Evolutionary conservation across 2,888 invertebrate species (phyloP).

Genomic region (Drosophila flavopinicola): DNA sequence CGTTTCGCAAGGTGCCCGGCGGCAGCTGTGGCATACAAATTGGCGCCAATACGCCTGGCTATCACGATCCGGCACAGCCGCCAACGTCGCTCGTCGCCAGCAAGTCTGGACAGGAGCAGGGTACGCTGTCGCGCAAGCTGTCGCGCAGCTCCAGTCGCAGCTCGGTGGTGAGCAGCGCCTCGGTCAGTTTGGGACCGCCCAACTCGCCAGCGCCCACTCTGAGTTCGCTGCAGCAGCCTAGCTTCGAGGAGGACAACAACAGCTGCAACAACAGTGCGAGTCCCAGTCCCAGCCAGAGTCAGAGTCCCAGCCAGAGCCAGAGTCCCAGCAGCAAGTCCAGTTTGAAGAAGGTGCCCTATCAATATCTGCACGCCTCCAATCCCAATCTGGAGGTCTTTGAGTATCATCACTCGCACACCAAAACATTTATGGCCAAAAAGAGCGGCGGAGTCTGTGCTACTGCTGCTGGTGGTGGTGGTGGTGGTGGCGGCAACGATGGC

Average conservation of each 20-base stretch:
- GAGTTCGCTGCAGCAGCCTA: slow-evolving; percentile 63
- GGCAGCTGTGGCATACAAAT: slow-evolving; percentile 85
- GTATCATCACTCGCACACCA: slow-evolving; percentile 80
- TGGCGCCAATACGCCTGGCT: slow-evolving; percentile 83
- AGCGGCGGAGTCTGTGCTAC: slow-evolving; percentile 70
- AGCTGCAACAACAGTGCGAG: slow-evolving; percentile 65
- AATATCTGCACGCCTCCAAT: slow-evolving; percentile 89
- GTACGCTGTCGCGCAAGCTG: slow-evolving; percentile 52
- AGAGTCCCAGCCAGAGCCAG: slow-evolving; percentile 73
- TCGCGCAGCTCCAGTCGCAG: slow-evolving; percentile 77
- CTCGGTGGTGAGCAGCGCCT: slow-evolving; percentile 68
- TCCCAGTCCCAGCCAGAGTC: slow-evolving; percentile 63
- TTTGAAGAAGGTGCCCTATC: slow-evolving; percentile 85
- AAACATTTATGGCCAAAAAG: slow-evolving; percentile 84
- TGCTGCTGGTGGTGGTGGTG: neutral
- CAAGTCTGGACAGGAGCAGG: slow-evolving; percentile 13
- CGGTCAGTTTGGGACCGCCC: slow-evolving; percentile 67
- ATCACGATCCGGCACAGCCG: slow-evolving; percentile 69
- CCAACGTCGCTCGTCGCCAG: slow-evolving; percentile 37
- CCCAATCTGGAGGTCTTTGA: slow-evolving; percentile 89
- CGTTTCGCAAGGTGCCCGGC: slow-evolving; percentile 88
- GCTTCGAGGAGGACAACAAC: slow-evolving; percentile 50
- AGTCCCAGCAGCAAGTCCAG: slow-evolving; percentile 76
- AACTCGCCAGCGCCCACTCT: slow-evolving; percentile 76
- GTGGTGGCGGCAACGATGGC: slow-evolving; percentile 60